Evolutionary conservation across 2,797 vertebrate genomes (phyloP).

Genomic region (Tiaroga cobitis): DNA sequence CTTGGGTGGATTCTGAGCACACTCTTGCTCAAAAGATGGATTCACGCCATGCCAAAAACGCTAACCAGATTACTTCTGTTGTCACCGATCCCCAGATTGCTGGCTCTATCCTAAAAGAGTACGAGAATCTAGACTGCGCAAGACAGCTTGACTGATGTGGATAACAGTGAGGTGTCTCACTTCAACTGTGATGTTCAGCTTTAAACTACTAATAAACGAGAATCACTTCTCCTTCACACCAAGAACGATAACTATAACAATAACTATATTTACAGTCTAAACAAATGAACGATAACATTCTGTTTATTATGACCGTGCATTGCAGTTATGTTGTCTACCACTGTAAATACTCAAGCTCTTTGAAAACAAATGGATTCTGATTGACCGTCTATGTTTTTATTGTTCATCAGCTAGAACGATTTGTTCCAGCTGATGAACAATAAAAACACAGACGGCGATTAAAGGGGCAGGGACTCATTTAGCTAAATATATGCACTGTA

Average conservation of each 20-base stretch:
- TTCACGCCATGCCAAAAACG: constrained; percentile 60
- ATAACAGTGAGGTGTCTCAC: constrained; percentile 30
- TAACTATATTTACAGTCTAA: not conserved
- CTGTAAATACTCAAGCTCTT: not conserved
- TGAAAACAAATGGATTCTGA: not conserved
- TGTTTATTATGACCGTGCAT: not conserved
- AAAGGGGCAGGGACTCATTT: not conserved
- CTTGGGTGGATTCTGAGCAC: constrained; percentile 54
- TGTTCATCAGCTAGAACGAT: too few relatives aligned
- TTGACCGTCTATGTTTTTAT: too few relatives aligned
- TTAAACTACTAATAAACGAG: constrained; percentile 54
- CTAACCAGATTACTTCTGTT: constrained; percentile 67
- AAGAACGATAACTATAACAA: not conserved
- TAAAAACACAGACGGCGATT: too few relatives aligned
- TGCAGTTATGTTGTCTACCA: too few relatives aligned
- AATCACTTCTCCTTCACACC: not conserved
- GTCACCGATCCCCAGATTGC: constrained; percentile 53
- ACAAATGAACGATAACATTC: not conserved
- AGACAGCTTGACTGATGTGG: constrained; percentile 57
- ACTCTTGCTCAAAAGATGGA: constrained; percentile 58
- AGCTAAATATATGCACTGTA: not conserved
- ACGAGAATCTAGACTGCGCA: constrained; percentile 33
- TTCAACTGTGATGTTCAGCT: constrained; percentile 44
- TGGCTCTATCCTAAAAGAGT: constrained; percentile 31
- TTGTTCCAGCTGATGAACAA: too few relatives aligned